Evolutionary conservation across 2,113 vertebrate species (phyloP).

Genomic region (Gymnorhina tibicen): DNA sequence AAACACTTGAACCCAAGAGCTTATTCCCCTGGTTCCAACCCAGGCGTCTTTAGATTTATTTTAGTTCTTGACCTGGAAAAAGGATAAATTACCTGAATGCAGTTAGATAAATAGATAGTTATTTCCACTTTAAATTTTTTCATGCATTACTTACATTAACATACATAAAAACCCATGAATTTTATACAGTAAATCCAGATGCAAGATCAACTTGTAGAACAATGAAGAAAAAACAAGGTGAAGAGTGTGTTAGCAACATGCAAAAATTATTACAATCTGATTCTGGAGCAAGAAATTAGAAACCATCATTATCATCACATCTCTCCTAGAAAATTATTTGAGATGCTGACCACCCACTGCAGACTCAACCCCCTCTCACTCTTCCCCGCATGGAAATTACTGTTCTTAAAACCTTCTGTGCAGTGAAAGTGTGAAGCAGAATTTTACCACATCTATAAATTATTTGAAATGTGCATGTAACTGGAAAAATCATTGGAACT

Average conservation of each 20-base stretch:
- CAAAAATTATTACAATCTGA: not conserved
- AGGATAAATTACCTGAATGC: not conserved
- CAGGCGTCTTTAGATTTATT: not conserved
- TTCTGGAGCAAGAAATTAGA: not conserved
- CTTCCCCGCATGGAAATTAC: not conserved
- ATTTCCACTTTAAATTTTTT: not conserved
- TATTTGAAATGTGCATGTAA: not conserved
- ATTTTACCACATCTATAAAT: not conserved
- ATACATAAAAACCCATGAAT: rapidly evolving
- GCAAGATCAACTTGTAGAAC: not conserved
- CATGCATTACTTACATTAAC: not conserved
- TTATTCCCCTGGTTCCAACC: not conserved
- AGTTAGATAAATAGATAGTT: not conserved
- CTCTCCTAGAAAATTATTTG: not conserved
- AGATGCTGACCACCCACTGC: not conserved
- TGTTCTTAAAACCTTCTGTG: not conserved
- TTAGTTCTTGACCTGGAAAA: not conserved
- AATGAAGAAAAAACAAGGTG: not conserved
- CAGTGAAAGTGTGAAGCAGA: not conserved
- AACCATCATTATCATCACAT: not conserved
- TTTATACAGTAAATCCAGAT: not conserved
- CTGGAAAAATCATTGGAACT: not conserved
- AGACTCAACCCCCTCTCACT: not conserved
- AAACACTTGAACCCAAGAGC: not conserved
- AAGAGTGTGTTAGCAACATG: not conserved